Percentiles rank a stretch among this genome's conserved stretches.
Evolutionary conservation across 2,797 vertebrate species (phyloP).

Genomic region (Gallinago nigripennis): DNA sequence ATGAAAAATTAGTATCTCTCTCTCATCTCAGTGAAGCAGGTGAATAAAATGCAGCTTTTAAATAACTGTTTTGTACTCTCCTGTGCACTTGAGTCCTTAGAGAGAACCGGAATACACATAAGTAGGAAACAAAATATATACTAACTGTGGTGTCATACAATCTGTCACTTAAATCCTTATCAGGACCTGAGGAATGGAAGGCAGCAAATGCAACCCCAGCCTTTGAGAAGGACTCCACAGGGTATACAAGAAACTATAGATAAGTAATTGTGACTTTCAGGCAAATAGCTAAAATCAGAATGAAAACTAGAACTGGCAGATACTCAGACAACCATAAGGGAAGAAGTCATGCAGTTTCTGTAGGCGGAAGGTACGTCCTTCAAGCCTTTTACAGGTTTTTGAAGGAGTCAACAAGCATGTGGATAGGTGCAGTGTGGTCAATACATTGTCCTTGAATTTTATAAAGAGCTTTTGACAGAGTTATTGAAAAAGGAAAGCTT

Average conservation of each 20-base stretch:
- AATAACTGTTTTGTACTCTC: neutral
- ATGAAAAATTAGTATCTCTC: conserved; percentile 7
- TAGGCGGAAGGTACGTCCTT: neutral
- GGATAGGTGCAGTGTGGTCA: neutral
- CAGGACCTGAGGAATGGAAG: neutral
- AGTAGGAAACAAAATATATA: neutral
- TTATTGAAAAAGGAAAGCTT: neutral
- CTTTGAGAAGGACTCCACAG: neutral
- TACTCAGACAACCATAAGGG: neutral
- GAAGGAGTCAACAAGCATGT: neutral
- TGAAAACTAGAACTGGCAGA: neutral
- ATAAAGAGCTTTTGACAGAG: neutral
- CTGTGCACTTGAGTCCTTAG: neutral
- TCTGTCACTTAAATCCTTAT: neutral
- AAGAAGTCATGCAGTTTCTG: neutral
- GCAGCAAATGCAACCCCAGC: neutral
- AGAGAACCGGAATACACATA: neutral
- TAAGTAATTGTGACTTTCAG: neutral
- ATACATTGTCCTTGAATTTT: neutral
- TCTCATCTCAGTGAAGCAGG: neutral
- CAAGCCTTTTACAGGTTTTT: neutral
- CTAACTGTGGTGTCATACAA: neutral
- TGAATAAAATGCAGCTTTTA: neutral
- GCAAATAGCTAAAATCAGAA: neutral
- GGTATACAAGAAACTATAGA: neutral